Evolutionary conservation across 1,140 invertebrate genomes (phyloP), one percentile per base, ranked within the genome.

Genomic region (Physella acuta): DNA sequence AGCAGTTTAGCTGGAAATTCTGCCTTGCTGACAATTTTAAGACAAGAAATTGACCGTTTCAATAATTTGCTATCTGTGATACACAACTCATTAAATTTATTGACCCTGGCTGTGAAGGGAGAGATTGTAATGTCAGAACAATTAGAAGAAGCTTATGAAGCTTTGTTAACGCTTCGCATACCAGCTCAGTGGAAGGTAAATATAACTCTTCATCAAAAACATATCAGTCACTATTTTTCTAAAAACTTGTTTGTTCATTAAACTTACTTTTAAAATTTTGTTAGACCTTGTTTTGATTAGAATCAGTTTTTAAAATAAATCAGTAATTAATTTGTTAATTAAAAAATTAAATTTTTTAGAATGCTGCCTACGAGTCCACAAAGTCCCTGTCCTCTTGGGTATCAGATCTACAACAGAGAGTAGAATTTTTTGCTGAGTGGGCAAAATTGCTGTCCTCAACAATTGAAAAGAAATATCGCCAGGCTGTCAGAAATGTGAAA

Each of bases 41-140:
- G 91, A n/a, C 93, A 95, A 84, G 93, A 95, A 85, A 89, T 93
- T 0, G 92, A 93, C 74, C 86, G 92, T 58, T 94, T 92, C 77
- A 94, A 94, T 79, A 89, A 88, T 71, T 83, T 94, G 14, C 82
- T 95, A 16, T 78, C 76, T 52, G 84, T 90, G 5, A 83, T 95
- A 66, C 90, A 92, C 76, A 81, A 79, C 3, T 92, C 91, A 0
- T 86, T 94, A 73, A 85, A 86, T 37, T 89, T 91, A 74, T 82
- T 95, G 30, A 88, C 91, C 76, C 91, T 91, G 81, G 93, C 92
- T 5, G 92, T 94, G 31, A 87, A 86, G 86, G 93, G 93, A 51
- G 88, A 94, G 51, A 89, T 94, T 28, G 91, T 94, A 0, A 94
- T 95, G 92, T 94, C 92, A 2, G 92, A 93, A 72, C 88, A 88